A percentile compares a stretch with the other conserved stretches of the same genome.
Evolutionary conservation across 2,888 invertebrate genomes (phyloP).

Genomic region (Strigamia maritima): DNA sequence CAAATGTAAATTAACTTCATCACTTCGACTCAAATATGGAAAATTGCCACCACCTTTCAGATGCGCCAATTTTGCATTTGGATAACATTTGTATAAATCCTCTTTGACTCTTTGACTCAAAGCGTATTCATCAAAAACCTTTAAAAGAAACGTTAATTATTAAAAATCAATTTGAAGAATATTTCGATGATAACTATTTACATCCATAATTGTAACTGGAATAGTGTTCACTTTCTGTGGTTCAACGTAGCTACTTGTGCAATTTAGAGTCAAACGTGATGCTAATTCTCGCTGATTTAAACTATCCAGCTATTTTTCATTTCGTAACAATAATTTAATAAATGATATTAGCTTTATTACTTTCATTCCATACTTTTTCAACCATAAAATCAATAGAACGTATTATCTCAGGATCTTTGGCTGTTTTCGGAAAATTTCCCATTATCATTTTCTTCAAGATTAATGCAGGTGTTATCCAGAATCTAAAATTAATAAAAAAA

Average conservation of each 20-base stretch:
- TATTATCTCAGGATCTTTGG: constrained; percentile 68
- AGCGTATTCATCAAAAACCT: constrained; percentile 80
- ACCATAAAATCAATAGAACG: constrained; percentile 89
- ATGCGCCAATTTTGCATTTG: constrained; percentile 78
- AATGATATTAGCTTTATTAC: not conserved
- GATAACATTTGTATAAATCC: constrained; percentile 79
- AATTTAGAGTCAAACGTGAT: constrained; percentile 80
- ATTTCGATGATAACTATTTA: constrained; percentile 46
- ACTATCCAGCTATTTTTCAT: constrained; percentile 67
- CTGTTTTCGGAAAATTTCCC: constrained; percentile 73
- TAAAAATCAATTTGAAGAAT: not conserved
- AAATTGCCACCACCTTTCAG: constrained; percentile 86
- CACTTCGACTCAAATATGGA: constrained; percentile 80
- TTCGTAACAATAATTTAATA: not conserved
- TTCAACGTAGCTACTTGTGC: constrained; percentile 73
- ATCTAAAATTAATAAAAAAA: constrained; percentile 52
- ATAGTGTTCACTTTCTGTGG: constrained; percentile 66
- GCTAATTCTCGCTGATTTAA: constrained; percentile 78
- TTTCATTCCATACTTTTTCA: constrained; percentile 64
- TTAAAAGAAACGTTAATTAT: not conserved
- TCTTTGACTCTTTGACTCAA: constrained; percentile 71
- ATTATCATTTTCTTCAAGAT: constrained; percentile 83
- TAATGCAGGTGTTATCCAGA: constrained; percentile 81
- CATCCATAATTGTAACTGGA: constrained; percentile 80
- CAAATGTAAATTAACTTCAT: constrained; percentile 84